Percentiles rank a stretch among this genome's conserved stretches.
These are phyloP conservation scores for Podarcis muralis DNA, from an alignment of 2,113 vertebrate genomes.

Conservation along the genomic window DNA sequence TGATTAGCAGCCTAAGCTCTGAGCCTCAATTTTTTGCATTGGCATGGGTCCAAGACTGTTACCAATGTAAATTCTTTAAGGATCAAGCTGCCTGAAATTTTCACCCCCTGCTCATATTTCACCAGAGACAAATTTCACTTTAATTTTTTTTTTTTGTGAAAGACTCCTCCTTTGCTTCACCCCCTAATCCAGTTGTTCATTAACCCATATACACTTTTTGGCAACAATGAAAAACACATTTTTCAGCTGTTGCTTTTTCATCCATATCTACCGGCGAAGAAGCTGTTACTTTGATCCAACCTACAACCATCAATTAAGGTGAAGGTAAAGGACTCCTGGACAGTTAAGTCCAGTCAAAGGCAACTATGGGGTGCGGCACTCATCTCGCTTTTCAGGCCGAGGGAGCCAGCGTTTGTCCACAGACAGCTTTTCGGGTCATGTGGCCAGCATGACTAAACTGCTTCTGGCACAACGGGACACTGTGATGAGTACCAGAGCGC, in stretches of 20 bases:
- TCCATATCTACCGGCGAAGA: not conserved
- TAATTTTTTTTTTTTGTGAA: not conserved
- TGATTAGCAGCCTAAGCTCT: constrained; percentile 4
- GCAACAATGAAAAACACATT: not conserved
- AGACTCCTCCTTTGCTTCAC: not conserved
- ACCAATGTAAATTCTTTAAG: not conserved
- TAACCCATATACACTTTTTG: not conserved
- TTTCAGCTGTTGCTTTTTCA: not conserved
- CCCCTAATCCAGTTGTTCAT: not conserved
- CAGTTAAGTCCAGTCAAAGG: too few relatives aligned
- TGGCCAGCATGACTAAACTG: too few relatives aligned
- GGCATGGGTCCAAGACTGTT: not conserved
- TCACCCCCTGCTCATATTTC: too few relatives aligned
- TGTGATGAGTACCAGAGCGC: too few relatives aligned
- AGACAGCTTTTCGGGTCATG: too few relatives aligned
- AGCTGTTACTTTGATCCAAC: not conserved
- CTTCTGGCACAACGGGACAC: too few relatives aligned
- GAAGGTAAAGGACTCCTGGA: too few relatives aligned
- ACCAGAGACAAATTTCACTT: not conserved
- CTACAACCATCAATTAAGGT: not conserved
- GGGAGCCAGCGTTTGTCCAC: too few relatives aligned
- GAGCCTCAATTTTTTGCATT: constrained; percentile 2
- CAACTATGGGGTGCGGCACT: too few relatives aligned
- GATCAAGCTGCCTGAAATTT: not conserved
- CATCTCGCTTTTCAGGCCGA: too few relatives aligned